These are phyloP conservation scores for Hydrozoanthus gracilis DNA, from an alignment of 92 coral and sea anemone genomes.

Conservation along the genomic window DNA sequence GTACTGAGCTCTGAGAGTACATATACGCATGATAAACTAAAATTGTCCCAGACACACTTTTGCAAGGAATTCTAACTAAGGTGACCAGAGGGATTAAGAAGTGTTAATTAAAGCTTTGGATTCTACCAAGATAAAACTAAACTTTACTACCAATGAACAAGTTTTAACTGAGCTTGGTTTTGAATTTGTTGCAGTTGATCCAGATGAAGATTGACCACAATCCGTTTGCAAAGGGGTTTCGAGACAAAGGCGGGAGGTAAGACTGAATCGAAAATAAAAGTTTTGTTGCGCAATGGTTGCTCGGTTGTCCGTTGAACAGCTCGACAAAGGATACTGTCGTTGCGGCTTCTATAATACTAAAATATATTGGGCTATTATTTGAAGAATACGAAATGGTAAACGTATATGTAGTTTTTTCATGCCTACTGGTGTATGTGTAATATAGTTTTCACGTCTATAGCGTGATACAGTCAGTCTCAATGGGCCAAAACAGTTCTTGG, in stretches of 20 bases:
- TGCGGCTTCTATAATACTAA: not conserved
- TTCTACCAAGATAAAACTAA: no score
- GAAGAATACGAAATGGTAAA: no score
- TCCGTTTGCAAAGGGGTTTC: conserved; percentile 93
- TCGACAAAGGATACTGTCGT: not conserved
- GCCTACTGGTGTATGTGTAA: no score
- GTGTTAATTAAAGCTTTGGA: no score
- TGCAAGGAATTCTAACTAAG: no score
- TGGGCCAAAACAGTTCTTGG: no score
- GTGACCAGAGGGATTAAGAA: no score
- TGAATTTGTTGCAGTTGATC: conserved; percentile 64
- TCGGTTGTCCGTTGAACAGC: not conserved
- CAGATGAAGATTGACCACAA: conserved; percentile 93
- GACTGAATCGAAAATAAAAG: no score
- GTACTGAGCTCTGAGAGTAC: not conserved
- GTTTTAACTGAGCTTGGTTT: not conserved
- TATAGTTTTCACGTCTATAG: no score
- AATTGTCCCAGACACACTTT: not conserved
- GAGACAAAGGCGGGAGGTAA: conserved; percentile 88
- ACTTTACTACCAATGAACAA: not conserved
- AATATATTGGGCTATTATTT: no score
- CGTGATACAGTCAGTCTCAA: no score
- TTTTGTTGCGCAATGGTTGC: not conserved
- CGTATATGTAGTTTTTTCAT: no score
- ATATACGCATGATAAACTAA: not conserved